Evolutionary conservation across 2,113 vertebrate species (phyloP).

Genomic region (Donacobius atricapilla): DNA sequence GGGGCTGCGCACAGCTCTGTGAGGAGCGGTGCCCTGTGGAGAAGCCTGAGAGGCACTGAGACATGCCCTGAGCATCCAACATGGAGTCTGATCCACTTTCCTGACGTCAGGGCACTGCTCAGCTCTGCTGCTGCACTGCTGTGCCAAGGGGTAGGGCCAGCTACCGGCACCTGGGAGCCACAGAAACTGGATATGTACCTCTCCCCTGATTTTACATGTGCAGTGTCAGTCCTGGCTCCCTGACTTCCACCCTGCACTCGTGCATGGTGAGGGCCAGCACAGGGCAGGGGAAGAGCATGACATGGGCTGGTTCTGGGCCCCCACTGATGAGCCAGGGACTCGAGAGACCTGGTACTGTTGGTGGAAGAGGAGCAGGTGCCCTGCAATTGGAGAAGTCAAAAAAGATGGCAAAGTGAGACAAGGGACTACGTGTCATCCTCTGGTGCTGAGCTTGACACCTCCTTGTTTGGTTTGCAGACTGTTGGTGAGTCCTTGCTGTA

Average conservation of each 20-base stretch:
- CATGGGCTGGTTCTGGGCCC: background rate
- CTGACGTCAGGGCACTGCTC: background rate
- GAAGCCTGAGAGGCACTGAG: background rate
- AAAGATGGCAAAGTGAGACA: background rate
- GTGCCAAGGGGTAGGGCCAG: rapidly evolving
- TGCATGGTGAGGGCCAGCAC: background rate
- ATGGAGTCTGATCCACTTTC: background rate
- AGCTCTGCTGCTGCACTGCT: background rate
- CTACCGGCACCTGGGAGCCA: background rate
- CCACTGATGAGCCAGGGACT: background rate
- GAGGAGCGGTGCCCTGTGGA: background rate
- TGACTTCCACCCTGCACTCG: background rate
- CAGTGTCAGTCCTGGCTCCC: background rate
- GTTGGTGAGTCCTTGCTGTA: conserved; percentile 91
- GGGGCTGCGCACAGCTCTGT: background rate
- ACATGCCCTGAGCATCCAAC: background rate
- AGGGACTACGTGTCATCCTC: background rate
- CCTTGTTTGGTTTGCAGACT: conserved; percentile 73
- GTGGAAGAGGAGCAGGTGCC: background rate
- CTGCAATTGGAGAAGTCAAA: background rate
- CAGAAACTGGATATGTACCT: rapidly evolving
- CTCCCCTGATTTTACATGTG: background rate
- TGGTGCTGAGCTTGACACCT: background rate
- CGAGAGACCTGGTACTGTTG: background rate
- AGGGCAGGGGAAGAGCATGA: background rate